These are phyloP conservation scores for Drosophila rufa DNA, from an alignment of 1,140 invertebrate genomes.

Conservation along the genomic window DNA sequence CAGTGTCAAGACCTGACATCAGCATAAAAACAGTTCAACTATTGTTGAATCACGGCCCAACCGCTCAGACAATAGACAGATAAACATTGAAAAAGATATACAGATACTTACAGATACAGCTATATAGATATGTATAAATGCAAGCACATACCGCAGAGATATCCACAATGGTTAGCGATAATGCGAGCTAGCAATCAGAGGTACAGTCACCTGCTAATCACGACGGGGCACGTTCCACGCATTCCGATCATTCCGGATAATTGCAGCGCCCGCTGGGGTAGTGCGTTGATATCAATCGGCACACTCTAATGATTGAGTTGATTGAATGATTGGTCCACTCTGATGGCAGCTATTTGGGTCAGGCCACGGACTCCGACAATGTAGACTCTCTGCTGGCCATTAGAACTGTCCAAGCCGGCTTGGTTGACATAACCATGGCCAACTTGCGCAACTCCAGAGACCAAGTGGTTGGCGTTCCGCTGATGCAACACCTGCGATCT, in stretches of 20 bases:
- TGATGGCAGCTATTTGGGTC: slow-evolving; percentile 29
- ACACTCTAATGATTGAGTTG: slow-evolving; percentile 21
- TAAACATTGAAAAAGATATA: slow-evolving; percentile 13
- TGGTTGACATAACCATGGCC: slow-evolving; percentile 37
- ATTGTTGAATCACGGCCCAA: slow-evolving; percentile 36
- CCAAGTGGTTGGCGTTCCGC: neutral
- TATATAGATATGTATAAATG: neutral
- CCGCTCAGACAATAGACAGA: slow-evolving; percentile 15
- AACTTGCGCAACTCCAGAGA: slow-evolving; percentile 24
- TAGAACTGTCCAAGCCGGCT: slow-evolving; percentile 33
- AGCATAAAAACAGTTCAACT: slow-evolving; percentile 56
- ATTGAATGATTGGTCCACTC: slow-evolving; percentile 20
- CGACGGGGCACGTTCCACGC: slow-evolving; percentile 14
- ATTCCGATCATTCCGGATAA: slow-evolving; percentile 38
- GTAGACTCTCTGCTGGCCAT: slow-evolving; percentile 2
- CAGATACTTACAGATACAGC: neutral
- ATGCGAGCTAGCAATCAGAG: neutral
- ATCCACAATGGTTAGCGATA: slow-evolving; percentile 1
- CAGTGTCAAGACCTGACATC: slow-evolving; percentile 47
- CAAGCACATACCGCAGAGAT: neutral
- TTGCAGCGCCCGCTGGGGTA: neutral
- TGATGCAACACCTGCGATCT: slow-evolving; percentile 12
- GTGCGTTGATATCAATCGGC: slow-evolving; percentile 6
- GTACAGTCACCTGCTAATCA: slow-evolving; percentile 33
- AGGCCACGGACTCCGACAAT: neutral